Conservation (phyloP, 2,888 invertebrate genomes). For the Venustoraphidia nigricollis region DNA sequence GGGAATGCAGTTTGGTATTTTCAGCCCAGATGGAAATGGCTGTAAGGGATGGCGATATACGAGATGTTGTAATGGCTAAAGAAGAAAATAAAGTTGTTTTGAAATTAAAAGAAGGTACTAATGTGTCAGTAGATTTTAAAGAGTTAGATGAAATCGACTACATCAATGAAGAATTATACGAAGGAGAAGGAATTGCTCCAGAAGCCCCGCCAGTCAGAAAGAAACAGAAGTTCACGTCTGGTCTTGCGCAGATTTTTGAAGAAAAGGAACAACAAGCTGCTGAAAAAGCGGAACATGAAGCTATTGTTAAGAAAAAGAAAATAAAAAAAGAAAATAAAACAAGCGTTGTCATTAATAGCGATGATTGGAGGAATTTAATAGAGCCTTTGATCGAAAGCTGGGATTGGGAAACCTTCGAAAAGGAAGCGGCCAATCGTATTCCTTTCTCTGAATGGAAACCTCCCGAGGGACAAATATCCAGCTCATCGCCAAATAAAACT, state of each 20-base stretch:
- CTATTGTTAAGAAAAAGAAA: constrained; percentile 25
- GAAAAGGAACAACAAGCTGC: constrained; percentile 58
- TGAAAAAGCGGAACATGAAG: constrained; percentile 22
- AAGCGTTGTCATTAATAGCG: constrained; percentile 30
- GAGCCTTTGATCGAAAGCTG: constrained; percentile 46
- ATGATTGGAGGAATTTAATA: constrained; percentile 40
- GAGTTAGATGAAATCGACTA: constrained; percentile 36
- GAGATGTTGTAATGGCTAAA: constrained; percentile 61
- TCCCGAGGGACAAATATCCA: constrained; percentile 17
- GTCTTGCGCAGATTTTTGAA: constrained; percentile 58
- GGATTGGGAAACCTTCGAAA: constrained; percentile 48
- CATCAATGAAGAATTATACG: constrained; percentile 35
- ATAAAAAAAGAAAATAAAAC: constrained; percentile 25
- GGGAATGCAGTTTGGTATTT: constrained; percentile 58
- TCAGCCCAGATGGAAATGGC: constrained; percentile 59
- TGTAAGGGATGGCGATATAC: constrained; percentile 59
- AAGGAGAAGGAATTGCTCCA: constrained; percentile 54
- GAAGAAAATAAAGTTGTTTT: constrained; percentile 59
- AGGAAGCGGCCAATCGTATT: constrained; percentile 35
- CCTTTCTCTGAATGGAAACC: constrained; percentile 13
- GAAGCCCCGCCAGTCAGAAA: constrained; percentile 32
- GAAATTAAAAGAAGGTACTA: constrained; percentile 55
- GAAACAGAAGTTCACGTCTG: constrained; percentile 37
- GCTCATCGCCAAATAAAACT: constrained; percentile 14
- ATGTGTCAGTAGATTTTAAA: constrained; percentile 55